phyloP scores from a whole-genome alignment of 1,140 invertebrate genomes.

The Drosophila carrolli region DNA sequence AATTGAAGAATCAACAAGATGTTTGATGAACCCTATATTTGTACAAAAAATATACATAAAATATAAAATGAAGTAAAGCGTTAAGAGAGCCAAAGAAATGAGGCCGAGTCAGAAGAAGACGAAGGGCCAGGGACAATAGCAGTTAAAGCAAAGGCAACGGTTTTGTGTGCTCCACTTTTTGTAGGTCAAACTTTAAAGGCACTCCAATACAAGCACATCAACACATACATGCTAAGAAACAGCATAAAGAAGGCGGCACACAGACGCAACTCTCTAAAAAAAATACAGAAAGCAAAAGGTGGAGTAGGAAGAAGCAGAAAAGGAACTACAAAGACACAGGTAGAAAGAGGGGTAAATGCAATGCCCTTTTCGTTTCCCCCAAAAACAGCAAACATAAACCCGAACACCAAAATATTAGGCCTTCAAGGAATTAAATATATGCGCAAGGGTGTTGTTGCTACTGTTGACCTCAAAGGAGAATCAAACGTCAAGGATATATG shows the following conservation, averaged over 20 bases:
- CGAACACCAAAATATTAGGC: slow-evolving; percentile 12
- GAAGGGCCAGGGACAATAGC: slow-evolving; percentile 30
- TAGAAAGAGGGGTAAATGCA: slow-evolving; percentile 42
- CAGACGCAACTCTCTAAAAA: slow-evolving; percentile 19
- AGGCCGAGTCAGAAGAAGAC: not conserved
- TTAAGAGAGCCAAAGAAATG: slow-evolving; percentile 1
- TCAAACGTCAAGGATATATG: slow-evolving; percentile 32
- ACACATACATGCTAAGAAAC: slow-evolving; percentile 15
- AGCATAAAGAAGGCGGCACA: slow-evolving; percentile 47
- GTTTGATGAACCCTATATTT: not conserved
- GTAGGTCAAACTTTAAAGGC: slow-evolving; percentile 69
- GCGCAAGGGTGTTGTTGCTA: slow-evolving; percentile 11
- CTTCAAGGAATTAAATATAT: slow-evolving; percentile 40
- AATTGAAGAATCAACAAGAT: too few relatives aligned
- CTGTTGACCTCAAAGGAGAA: slow-evolving; percentile 42
- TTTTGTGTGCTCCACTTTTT: slow-evolving; percentile 63
- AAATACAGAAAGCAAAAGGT: slow-evolving; percentile 20
- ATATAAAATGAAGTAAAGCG: too few relatives aligned
- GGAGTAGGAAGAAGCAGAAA: slow-evolving; percentile 27
- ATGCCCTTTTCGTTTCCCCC: slow-evolving; percentile 25
- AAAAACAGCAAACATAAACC: slow-evolving; percentile 5
- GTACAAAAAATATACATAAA: too few relatives aligned
- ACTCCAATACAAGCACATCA: slow-evolving; percentile 36
- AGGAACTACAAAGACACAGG: slow-evolving; percentile 52
- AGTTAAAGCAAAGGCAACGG: slow-evolving; percentile 25